Base-by-base conservation (phyloP, 2,888 invertebrate species). In the Dendrolimus pini region DNA sequence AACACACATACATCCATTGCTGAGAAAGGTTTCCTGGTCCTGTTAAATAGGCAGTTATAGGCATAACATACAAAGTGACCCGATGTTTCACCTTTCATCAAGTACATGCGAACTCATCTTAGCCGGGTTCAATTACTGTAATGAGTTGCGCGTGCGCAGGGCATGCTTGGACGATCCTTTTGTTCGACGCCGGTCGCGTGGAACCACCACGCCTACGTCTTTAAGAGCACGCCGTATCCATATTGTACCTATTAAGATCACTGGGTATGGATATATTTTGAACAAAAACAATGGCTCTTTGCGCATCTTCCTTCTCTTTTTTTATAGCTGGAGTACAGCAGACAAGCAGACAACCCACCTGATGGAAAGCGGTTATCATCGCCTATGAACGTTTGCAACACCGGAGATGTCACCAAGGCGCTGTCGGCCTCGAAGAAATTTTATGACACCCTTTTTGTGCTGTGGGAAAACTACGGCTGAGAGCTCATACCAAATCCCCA, bases 101-200 rank as follows among this genome's bases (percentile, higher is more conserved):
- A 12, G 47, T 47, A 47, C 47, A 47, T 47, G 9, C 47, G 47
- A 10, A 47, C 47, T 12, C 47, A 30, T 30, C 30, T 30, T 30
- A 47, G 47, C 47, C 12, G 47, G 47, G 9, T 10, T 12, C 57
- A 61, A 65, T 63, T 63, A 61, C 66, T 65, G 59, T 58, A 70
- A 70, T 69, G 62, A 70, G 64, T 60, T 67, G 70, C 69, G 72
- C 74, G 71, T 65, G 71, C 69, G 70, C 61, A 62, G 62, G 55
- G 57, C 56, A 56, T 58, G 57, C 55, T 60, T 58, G 55, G 55
- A 58, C 70, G 58, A 64, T 65, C 68, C 61, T 70, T 68, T 75
- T 75, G 74, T 75, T 55, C 55, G 61, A 56, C 64, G 52, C 58
- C 69, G 60, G 61, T 61, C 66, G 68, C 59, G 70, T 65, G 68